Evolutionary conservation across 1,140 invertebrate species (phyloP), one percentile per base, ranked within the genome.

Genomic region (Campoletis sonorensis): DNA sequence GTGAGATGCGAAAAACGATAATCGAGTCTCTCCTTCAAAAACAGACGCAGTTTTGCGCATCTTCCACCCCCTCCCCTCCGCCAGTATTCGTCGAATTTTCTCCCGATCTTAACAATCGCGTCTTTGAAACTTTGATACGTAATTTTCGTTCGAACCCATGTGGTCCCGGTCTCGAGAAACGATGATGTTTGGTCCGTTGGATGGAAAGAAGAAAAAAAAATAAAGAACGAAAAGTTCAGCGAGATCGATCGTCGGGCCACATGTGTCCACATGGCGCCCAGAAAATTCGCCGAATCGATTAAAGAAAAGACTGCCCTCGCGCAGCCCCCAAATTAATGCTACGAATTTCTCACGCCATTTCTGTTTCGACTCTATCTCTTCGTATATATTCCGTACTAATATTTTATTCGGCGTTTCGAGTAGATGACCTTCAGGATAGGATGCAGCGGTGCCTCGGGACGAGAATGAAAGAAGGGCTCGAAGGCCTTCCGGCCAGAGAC

Each of bases 1-100:
- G 23, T 64, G 23, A 26, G 67, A 70, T 67, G 23, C 61, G 61
- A 23, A 67, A 67, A 67, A 67, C 61, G 21, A 75, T 27, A 40
- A 61, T 64, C 27, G 27, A 64, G 61, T 64, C 61, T 64, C 51
- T 26, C 61, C n/a, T 64, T 64, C 11, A 64, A 64, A 26, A 64
- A 13, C 23, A 64, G 21, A 13, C 23, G 23, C 21, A 64, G 23
- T 64, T 64, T 64, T 26, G 23, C 61, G 15, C n/a, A 64, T 64
- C 61, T 64, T 54, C 51, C 5, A 54, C 51, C n/a, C 51, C n/a
- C 51, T 8, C 3, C 1, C 40, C 40, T 7, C 3, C 40, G 3
- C 3, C 54, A 13, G 18, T 58, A n/a, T 58, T 58, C 54, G 54
- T 18, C 21, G 21, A n/a, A 64, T 64, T 64, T 64, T 13, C 1